Evolutionary conservation across 2,113 vertebrate genomes (phyloP), one percentile per base, ranked within the genome.

Genomic region (Ciconia stormi): DNA sequence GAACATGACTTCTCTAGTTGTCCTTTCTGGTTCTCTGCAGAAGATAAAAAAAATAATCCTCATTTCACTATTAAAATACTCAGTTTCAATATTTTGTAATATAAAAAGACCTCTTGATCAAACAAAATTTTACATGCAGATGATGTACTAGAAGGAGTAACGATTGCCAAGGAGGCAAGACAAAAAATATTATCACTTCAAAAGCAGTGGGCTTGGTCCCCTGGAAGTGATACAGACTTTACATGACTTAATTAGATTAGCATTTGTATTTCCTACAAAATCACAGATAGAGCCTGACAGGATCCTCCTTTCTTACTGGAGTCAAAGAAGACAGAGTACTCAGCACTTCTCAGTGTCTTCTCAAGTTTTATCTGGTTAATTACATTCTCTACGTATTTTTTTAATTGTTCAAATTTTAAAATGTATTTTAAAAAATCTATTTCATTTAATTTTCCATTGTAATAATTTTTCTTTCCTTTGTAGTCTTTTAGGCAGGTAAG

Each of bases 1-100:
- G 98, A 98, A 98, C 97, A 98, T 65, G 98, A 98, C 97, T 98
- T 99, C 98, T 99, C 99, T 92, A 98, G 94, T 93, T 98, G 98
- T 93, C 97, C 97, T 97, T 98, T 99, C 97, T 98, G 99, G 98
- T 99, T 99, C 98, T 99, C 99, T 99, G 98, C 66, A 90, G 96
- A 93, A 87, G 80, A 97, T 34, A 91, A 97, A 88, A 72, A 93
- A 97, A 98, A 83, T 65, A 86, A 97, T 89, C 15, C 32, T 91
- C 44, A 56, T 59, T 94, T 95, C 50, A 93, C 44, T 93, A 67
- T 52, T 81, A 87, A 88, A 84, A 82, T 47, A 85, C 11, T 58
- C 67, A 47, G 34, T 65, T 84, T 84, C n/a, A 61, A 25, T 83
- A 49, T 76, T 92, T 52, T 90, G 29, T 44, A 96, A 96, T 44